Evolutionary conservation across 1,140 invertebrate genomes (phyloP).

Genomic region (Stegodyphus mimosarum): DNA sequence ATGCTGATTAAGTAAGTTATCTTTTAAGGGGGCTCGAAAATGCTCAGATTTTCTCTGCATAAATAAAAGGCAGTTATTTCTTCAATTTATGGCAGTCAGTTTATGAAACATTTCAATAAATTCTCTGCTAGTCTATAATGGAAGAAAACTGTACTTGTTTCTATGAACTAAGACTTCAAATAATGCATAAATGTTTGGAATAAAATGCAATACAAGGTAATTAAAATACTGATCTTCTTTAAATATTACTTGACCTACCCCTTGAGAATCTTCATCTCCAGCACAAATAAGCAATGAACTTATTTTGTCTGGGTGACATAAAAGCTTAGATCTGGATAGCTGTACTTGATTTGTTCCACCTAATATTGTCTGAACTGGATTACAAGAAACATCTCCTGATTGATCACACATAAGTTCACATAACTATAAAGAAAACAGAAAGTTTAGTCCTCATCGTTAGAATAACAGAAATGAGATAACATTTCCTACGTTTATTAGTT

Average conservation of each 20-base stretch:
- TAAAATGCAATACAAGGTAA: too few species aligned
- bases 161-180: too few species aligned
- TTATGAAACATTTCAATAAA: too few species aligned
- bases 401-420: slow-evolving; percentile 64
- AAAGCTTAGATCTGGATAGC: slow-evolving; percentile 74
- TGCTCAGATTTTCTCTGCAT: too few species aligned
- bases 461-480: background rate
- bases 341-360: slow-evolving; percentile 75
- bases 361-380: slow-evolving; percentile 74
- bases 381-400: slow-evolving; percentile 68
- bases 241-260: slow-evolving; percentile 11
- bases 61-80: too few species aligned
- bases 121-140: too few species aligned
- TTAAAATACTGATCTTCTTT: too few species aligned
- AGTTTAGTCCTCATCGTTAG: background rate
- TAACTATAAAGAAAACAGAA: slow-evolving; percentile 59
- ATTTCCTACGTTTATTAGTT: background rate
- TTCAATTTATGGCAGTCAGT: too few species aligned
- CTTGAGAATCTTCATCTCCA: slow-evolving; percentile 66
- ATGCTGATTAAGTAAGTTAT: too few species aligned
- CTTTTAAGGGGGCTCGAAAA: too few species aligned
- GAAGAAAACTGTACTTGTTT: too few species aligned
- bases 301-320: slow-evolving; percentile 65
- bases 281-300: slow-evolving; percentile 62
- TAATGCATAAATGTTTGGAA: too few species aligned